A percentile compares a stretch with the other conserved stretches of the same genome.
These are phyloP conservation scores for Phocoena phocoena DNA, from an alignment of 2,113 vertebrate genomes.

Conservation along the genomic window DNA sequence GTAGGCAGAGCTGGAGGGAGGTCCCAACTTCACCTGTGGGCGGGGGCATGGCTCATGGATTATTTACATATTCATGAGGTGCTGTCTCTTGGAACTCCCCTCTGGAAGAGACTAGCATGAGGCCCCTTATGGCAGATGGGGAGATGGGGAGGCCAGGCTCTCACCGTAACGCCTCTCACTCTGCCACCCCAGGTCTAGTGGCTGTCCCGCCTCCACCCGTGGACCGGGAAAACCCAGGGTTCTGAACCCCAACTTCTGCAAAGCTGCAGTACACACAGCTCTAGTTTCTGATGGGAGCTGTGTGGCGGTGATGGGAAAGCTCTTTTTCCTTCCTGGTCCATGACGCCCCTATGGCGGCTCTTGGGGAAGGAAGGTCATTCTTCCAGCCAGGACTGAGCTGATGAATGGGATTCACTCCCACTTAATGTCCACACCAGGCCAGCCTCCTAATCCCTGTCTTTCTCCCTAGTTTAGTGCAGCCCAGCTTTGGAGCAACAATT, in stretches of 20 bases:
- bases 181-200: background rate
- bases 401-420: background rate
- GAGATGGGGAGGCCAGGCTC: background rate
- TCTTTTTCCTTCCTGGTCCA: background rate
- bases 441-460: background rate
- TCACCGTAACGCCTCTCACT: background rate
- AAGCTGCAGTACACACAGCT: background rate
- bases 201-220: background rate
- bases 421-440: background rate
- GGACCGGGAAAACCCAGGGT: background rate
- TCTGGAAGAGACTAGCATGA: background rate
- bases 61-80: slow-evolving; percentile 46
- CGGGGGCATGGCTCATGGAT: background rate
- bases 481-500: background rate
- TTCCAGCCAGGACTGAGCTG: background rate
- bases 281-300: background rate
- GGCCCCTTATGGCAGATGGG: background rate
- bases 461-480: background rate
- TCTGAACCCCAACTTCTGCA: background rate
- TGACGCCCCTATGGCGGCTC: background rate
- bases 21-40: background rate
- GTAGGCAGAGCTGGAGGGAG: background rate
- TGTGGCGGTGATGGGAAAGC: background rate
- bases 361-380: background rate
- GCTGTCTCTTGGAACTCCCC: background rate